phyloP scores from a whole-genome alignment of 2,797 vertebrate genomes.

The Champsocephalus esox region DNA sequence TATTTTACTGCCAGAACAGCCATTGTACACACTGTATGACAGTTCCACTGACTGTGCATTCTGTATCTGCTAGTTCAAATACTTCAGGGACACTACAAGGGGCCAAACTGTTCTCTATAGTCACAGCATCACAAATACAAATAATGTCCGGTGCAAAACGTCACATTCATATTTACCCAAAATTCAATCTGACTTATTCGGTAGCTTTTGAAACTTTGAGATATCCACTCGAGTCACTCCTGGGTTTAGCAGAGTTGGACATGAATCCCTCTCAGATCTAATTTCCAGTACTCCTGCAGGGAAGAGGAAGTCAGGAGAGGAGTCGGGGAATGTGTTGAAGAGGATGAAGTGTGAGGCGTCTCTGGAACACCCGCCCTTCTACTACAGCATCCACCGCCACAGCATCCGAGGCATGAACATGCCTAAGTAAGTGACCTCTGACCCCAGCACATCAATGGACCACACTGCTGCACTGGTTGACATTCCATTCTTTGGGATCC shows the following conservation, averaged over 20 bases:
- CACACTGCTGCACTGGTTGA: not conserved
- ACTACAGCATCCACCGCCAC: constrained; percentile 98
- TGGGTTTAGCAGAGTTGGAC: not conserved
- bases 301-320: constrained; percentile 90
- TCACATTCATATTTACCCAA: not conserved
- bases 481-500: not conserved
- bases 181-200: not conserved
- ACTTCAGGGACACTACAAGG: not conserved
- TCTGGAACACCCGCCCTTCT: constrained; percentile 93
- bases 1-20: not conserved
- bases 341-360: constrained; percentile 87
- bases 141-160: not conserved
- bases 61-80: not conserved
- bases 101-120: not conserved
- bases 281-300: constrained; percentile 74
- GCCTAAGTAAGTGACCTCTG: constrained; percentile 91
- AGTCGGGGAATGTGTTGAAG: constrained; percentile 83
- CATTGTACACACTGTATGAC: not conserved
- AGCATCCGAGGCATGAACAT: constrained; percentile 97
- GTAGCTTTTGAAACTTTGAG: not conserved
- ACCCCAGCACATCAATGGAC: not conserved
- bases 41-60: not conserved
- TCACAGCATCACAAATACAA: not conserved
- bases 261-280: not conserved
- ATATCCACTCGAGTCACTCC: not conserved